These are phyloP conservation scores for Perca flavescens DNA, from an alignment of 2,113 vertebrate species.

Conservation along the genomic window DNA sequence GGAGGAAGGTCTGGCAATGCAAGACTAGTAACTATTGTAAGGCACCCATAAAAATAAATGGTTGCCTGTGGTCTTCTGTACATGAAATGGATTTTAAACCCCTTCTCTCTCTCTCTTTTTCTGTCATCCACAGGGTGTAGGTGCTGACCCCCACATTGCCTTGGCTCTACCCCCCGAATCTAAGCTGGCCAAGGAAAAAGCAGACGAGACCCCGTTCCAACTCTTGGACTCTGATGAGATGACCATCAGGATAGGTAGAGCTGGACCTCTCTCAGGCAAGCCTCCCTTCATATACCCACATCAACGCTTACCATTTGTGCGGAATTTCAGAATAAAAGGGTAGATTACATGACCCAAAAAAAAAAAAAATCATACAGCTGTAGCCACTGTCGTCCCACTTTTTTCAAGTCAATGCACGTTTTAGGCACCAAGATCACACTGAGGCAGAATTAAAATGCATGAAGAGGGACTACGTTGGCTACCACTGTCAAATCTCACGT, in stretches of 20 bases:
- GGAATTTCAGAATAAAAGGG: neutral
- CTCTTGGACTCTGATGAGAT: slow-evolving; percentile 80
- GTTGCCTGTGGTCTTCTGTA: neutral
- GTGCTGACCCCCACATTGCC: slow-evolving; percentile 82
- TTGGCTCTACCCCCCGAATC: slow-evolving; percentile 83
- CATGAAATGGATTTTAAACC: neutral
- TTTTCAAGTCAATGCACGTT: neutral
- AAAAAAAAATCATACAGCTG: neutral
- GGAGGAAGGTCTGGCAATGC: too few relatives aligned
- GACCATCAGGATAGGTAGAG: slow-evolving; percentile 95
- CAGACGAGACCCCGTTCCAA: slow-evolving; percentile 65
- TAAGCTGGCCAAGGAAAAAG: slow-evolving; percentile 84
- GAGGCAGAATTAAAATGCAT: neutral
- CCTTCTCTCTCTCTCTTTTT: neutral
- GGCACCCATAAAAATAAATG: neutral
- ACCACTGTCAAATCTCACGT: neutral
- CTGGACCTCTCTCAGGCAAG: slow-evolving; percentile 92
- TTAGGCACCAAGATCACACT: neutral
- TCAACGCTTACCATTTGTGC: slow-evolving; percentile 2
- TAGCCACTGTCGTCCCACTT: neutral
- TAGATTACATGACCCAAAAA: neutral
- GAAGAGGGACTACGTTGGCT: neutral
- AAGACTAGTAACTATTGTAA: neutral
- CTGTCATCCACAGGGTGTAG: slow-evolving; percentile 84
- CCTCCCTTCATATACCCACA: slow-evolving; percentile 87